These are phyloP conservation scores for Melieria picta DNA, from an alignment of 2,888 invertebrate genomes.

Conservation along the genomic window DNA sequence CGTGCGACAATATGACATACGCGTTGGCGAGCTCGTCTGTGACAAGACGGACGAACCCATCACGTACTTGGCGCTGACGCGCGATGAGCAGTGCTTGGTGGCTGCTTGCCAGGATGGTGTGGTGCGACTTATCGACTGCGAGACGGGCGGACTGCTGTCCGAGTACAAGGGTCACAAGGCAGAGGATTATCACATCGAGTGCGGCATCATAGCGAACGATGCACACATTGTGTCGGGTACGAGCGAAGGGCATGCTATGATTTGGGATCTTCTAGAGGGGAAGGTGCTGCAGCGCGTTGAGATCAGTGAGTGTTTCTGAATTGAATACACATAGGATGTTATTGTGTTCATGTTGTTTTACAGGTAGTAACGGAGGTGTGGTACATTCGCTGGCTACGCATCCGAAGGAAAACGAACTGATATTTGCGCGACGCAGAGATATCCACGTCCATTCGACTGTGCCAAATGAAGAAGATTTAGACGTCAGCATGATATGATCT, in stretches of 20 bases:
- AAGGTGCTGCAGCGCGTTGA: slow-evolving; percentile 67
- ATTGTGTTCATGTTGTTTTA: slow-evolving; percentile 3
- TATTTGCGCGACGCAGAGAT: slow-evolving; percentile 61
- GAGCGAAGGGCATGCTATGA: slow-evolving; percentile 73
- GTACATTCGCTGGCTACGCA: slow-evolving; percentile 85
- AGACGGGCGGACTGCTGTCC: slow-evolving; percentile 78
- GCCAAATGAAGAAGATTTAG: slow-evolving; percentile 38
- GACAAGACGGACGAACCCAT: slow-evolving; percentile 85
- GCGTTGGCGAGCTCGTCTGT: slow-evolving; percentile 82
- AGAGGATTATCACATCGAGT: slow-evolving; percentile 87
- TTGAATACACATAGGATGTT: neutral
- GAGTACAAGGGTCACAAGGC: slow-evolving; percentile 87
- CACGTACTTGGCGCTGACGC: slow-evolving; percentile 84
- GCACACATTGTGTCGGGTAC: slow-evolving; percentile 90
- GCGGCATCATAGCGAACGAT: slow-evolving; percentile 84
- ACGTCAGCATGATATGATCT: slow-evolving; percentile 12
- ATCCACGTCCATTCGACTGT: slow-evolving; percentile 58
- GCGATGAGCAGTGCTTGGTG: slow-evolving; percentile 92
- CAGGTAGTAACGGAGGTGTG: slow-evolving; percentile 69
- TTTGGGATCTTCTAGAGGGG: slow-evolving; percentile 88
- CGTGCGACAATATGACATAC: slow-evolving; percentile 88
- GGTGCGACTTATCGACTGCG: slow-evolving; percentile 89
- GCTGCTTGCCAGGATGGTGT: slow-evolving; percentile 85
- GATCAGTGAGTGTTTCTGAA: slow-evolving; percentile 50
- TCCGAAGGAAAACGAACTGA: slow-evolving; percentile 69